Conservation (phyloP, 2,797 vertebrate species). For the Nannoperca obscura region DNA sequence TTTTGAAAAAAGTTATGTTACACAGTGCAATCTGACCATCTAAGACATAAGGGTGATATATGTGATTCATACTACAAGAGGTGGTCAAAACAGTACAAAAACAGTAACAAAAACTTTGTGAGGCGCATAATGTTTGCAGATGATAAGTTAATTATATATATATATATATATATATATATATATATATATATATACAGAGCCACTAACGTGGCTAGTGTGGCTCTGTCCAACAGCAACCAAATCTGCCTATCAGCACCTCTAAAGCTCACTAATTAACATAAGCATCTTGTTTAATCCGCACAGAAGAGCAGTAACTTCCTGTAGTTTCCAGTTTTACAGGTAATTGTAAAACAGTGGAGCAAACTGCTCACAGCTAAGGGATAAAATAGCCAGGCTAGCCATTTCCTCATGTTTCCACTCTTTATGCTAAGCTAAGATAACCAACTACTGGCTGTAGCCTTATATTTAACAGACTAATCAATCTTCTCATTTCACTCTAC, state of each 20-base stretch:
- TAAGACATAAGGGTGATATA: background rate
- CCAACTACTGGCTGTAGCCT: no score
- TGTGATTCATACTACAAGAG: background rate
- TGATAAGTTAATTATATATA: background rate
- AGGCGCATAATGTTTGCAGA: background rate
- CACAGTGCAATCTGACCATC: background rate
- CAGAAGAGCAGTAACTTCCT: background rate
- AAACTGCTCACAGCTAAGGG: no score
- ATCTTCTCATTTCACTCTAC: background rate
- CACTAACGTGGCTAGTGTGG: no score
- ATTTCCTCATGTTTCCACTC: background rate
- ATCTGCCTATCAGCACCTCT: background rate
- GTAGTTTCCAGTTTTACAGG: no score
- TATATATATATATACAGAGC: no score
- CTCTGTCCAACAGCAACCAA: background rate
- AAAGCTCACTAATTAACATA: background rate
- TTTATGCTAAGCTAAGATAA: background rate
- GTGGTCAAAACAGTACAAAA: slow-evolving; percentile 14
- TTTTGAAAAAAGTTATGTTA: background rate
- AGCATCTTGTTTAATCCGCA: background rate
- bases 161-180: no score
- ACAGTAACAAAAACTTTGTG: background rate
- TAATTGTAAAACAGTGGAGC: no score
- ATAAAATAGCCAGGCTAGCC: no score
- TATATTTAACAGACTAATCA: no score